These are phyloP conservation scores for Drosophila orosa DNA, from an alignment of 1,140 invertebrate species.

Conservation along the genomic window DNA sequence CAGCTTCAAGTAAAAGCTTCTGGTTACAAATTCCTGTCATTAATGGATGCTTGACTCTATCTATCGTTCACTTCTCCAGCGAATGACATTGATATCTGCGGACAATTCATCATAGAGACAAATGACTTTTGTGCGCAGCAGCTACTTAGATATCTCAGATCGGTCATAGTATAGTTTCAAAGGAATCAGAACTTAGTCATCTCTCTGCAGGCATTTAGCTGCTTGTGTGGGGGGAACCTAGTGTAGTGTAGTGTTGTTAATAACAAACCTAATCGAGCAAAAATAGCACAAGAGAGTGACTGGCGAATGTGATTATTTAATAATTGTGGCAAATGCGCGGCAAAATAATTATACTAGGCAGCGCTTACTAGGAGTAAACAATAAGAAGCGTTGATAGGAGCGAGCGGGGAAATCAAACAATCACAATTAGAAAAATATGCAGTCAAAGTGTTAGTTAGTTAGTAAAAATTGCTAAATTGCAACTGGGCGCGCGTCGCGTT, in stretches of 20 bases:
- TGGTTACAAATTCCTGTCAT: neutral
- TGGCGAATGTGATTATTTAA: conserved; percentile 77
- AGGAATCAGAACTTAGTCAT: conserved; percentile 60
- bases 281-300: conserved; percentile 72
- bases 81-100: conserved; percentile 11
- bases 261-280: conserved; percentile 75
- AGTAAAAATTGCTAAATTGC: conserved; percentile 69
- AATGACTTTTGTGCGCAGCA: conserved; percentile 36
- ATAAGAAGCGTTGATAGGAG: conserved; percentile 42
- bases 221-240: neutral
- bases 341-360: conserved; percentile 67
- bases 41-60: conserved; percentile 13
- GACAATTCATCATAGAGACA: conserved; percentile 21
- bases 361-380: conserved; percentile 39
- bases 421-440: conserved; percentile 67
- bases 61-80: neutral
- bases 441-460: conserved; percentile 67
- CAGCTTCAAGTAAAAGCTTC: neutral
- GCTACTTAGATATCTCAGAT: conserved; percentile 46
- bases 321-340: conserved; percentile 80
- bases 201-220: conserved; percentile 14
- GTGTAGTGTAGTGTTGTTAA: conserved; percentile 56
- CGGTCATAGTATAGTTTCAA: conserved; percentile 49
- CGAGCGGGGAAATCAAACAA: conserved; percentile 49
- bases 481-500: conserved; percentile 72